Evolutionary conservation across 2,888 invertebrate genomes (phyloP), one percentile per base, ranked within the genome.

Genomic region (Silvanus unidentatus): DNA sequence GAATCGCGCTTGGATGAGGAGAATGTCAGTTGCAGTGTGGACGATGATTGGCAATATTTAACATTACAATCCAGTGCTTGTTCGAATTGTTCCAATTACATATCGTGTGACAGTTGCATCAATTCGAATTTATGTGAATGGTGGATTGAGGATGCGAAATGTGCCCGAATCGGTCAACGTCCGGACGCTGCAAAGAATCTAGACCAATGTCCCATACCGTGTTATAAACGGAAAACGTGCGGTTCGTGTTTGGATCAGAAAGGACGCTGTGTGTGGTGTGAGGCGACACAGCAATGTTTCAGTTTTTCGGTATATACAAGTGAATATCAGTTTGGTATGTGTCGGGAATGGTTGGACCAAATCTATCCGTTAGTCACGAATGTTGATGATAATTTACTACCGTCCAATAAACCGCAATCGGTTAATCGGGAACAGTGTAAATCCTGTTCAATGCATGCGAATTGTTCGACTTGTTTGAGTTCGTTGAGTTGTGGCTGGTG

Each of bases 281-380:
- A 93, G 66, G 89, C 92, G 15, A 89, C 89, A 0, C 80, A 85
- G 49, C 89, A 91, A 63, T 96, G 96, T 70, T 93, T 96, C 67
- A 88, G 92, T 53, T 95, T 96, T 71, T 88, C 92, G n/a, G 90
- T 94, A 1, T 95, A 95, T 71, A 93, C 93, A 5, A 91, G 92
- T 55, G 89, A 92, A 64, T 94, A 91, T 71, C 90, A 93, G 65
- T 94, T 92, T 71, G 96, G 95, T 0, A 77, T 90, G 63, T 96
- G 95, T 63, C 80, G 90, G 30, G 91, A 92, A 67, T 95, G 95
- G 95, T 79, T 93, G 47, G 95, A 95, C 70, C 87, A 88, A 60
- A 81, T 83, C 1, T 80, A 80, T 35, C 71, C 76, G 2, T 70
- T 77, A 38, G 62, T 69, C 2, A 61, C 67, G 2, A 56, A 64